A percentile compares a stretch with the other conserved stretches of the same genome.
Evolutionary conservation across 92 coral and sea anemone species (phyloP).

Genomic region (Anthopleura xanthogrammica): DNA sequence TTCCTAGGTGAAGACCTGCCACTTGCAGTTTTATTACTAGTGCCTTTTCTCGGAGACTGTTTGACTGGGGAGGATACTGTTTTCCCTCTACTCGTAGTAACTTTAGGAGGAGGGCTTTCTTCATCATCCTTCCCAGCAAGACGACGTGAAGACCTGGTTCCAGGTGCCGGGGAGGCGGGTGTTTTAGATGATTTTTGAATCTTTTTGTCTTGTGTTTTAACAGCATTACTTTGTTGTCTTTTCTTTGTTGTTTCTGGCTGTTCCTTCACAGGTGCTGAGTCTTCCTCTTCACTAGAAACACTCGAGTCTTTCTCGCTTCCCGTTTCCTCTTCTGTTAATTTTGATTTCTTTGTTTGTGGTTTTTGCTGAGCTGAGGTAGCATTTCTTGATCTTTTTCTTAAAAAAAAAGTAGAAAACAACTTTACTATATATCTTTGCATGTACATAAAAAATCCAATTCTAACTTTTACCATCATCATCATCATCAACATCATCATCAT

Average conservation of each 20-base stretch:
- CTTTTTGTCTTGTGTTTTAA: not conserved
- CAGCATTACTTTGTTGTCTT: not conserved
- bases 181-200: not conserved
- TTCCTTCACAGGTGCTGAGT: not conserved
- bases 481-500: not conserved
- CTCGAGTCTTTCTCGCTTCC: constrained; percentile 3
- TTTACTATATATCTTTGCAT: not conserved
- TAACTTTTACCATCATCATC: not conserved
- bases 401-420: not conserved
- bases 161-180: not conserved
- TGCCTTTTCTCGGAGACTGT: not conserved
- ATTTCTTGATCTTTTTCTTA: constrained; percentile 43
- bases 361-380: constrained; percentile 18
- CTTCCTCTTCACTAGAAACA: constrained; percentile 13
- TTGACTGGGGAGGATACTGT: not conserved
- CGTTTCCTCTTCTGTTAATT: constrained; percentile 4
- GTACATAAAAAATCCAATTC: not conserved
- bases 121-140: constrained; percentile 1
- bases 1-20: not conserved
- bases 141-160: constrained; percentile 8
- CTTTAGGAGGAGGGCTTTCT: not conserved
- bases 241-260: not conserved
- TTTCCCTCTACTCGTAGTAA: not conserved
- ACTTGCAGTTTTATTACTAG: not conserved
- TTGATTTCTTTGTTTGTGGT: constrained; percentile 20